Percentiles rank a stretch among this genome's conserved stretches.
phyloP scores from a whole-genome alignment of 2,113 vertebrate species.

The Halcyon senegalensis region DNA sequence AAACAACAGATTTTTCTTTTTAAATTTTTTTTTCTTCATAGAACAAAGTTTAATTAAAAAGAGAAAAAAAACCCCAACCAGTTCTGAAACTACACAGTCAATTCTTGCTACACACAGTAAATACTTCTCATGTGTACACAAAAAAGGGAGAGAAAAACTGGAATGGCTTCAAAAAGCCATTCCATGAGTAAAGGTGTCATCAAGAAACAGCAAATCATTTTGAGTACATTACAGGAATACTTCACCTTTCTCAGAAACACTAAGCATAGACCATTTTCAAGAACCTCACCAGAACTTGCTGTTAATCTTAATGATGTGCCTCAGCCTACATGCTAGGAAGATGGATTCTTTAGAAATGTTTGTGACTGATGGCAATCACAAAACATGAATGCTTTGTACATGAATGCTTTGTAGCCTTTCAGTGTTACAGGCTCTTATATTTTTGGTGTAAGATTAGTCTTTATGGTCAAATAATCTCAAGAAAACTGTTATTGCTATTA shows the following conservation, averaged over 20 bases:
- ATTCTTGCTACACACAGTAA: not conserved
- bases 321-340: not conserved
- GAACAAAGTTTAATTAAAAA: not conserved
- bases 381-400: not conserved
- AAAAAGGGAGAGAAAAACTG: not conserved
- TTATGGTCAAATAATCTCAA: constrained; percentile 11
- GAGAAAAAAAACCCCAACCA: accelerated
- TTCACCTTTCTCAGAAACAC: constrained; percentile 49
- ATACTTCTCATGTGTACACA: not conserved
- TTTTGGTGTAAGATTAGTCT: not conserved
- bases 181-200: constrained; percentile 21
- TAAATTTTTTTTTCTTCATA: not conserved
- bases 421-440: not conserved
- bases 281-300: not conserved
- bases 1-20: not conserved
- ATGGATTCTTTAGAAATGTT: not conserved
- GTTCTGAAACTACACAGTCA: not conserved
- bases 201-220: constrained; percentile 41
- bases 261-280: not conserved
- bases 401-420: not conserved
- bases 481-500: not conserved
- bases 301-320: constrained; percentile 32
- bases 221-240: not conserved
- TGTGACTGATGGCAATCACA: not conserved
- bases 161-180: constrained; percentile 40